Conservation (phyloP, 1,140 invertebrate genomes). For the Choristoneura fumiferana region DNA sequence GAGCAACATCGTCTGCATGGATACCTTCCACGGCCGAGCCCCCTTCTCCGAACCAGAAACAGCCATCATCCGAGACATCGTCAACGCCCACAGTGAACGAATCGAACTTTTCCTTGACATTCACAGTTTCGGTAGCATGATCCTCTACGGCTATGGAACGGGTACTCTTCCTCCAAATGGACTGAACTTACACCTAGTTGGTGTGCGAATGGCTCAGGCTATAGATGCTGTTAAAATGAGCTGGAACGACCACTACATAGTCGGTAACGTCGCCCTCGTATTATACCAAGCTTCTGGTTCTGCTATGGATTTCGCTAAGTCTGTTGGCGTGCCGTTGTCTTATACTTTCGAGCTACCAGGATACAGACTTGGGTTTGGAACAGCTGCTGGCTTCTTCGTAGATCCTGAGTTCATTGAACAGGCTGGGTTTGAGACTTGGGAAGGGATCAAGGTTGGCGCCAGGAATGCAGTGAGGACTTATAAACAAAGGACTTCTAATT, state of each 20-base stretch:
- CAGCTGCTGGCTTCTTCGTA: constrained; percentile 45
- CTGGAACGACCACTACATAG: constrained; percentile 39
- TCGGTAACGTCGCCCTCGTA: constrained; percentile 37
- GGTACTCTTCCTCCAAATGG: constrained; percentile 42
- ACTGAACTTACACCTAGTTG: constrained; percentile 34
- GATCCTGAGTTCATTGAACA: constrained; percentile 53
- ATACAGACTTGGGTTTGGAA: constrained; percentile 26
- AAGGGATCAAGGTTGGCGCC: constrained; percentile 46
- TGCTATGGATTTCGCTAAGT: constrained; percentile 6
- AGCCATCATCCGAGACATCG: constrained; percentile 69
- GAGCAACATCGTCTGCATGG: constrained; percentile 79
- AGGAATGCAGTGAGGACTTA: constrained; percentile 23
- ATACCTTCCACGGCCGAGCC: constrained; percentile 81
- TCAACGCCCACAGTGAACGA: constrained; percentile 61
- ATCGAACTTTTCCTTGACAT: constrained; percentile 80
- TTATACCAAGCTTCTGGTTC: constrained; percentile 21
- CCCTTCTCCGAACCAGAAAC: constrained; percentile 86
- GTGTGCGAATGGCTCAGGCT: constrained; percentile 42
- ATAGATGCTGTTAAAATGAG: constrained; percentile 45
- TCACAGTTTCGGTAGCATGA: constrained; percentile 83
- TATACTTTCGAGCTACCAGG: constrained; percentile 31
- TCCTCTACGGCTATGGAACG: constrained; percentile 73
- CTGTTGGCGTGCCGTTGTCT: constrained; percentile 25
- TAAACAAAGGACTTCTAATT: constrained; percentile 21
- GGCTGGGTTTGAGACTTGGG: constrained; percentile 53